phyloP scores from a whole-genome alignment of 2,113 vertebrate genomes.

The Pangasianodon gigas region DNA sequence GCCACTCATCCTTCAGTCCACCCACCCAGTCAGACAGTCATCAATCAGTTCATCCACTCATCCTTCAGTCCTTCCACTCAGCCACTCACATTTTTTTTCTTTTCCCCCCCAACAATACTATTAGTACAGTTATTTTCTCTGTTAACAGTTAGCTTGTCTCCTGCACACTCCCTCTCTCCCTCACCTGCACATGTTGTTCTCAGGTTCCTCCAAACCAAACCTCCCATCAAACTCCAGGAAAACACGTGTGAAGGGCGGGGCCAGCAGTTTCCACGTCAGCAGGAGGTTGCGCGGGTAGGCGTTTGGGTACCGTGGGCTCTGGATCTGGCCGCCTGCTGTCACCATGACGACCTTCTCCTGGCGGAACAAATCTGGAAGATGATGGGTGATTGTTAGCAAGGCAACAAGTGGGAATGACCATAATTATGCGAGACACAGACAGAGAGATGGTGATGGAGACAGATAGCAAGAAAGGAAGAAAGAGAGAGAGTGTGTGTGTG shows the following conservation, averaged over 20 bases:
- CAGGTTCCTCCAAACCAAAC: slow-evolving; percentile 92
- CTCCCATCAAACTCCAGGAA: slow-evolving; percentile 89
- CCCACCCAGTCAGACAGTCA: not conserved
- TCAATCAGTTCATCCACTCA: not conserved
- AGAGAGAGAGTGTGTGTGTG: not conserved
- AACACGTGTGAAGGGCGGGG: slow-evolving; percentile 82
- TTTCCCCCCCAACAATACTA: not conserved
- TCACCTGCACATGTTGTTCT: slow-evolving; percentile 94
- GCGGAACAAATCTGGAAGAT: slow-evolving; percentile 94
- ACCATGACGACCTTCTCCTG: slow-evolving; percentile 87
- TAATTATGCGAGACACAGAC: not conserved
- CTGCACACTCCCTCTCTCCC: not conserved
- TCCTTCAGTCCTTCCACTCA: not conserved
- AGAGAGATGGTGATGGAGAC: not conserved
- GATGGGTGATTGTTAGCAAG: slow-evolving; percentile 89
- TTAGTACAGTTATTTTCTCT: not conserved
- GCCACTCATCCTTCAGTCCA: not conserved
- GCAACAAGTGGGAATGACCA: not conserved
- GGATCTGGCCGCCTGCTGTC: slow-evolving; percentile 79
- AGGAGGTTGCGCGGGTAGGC: slow-evolving; percentile 92
- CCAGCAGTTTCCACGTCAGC: slow-evolving; percentile 89
- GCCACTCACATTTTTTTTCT: not conserved
- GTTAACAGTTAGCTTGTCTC: not conserved
- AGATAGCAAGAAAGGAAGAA: not conserved
- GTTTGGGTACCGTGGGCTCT: slow-evolving; percentile 92